Base-by-base conservation (phyloP, 2,888 invertebrate genomes). In the Torymus tubicola region DNA sequence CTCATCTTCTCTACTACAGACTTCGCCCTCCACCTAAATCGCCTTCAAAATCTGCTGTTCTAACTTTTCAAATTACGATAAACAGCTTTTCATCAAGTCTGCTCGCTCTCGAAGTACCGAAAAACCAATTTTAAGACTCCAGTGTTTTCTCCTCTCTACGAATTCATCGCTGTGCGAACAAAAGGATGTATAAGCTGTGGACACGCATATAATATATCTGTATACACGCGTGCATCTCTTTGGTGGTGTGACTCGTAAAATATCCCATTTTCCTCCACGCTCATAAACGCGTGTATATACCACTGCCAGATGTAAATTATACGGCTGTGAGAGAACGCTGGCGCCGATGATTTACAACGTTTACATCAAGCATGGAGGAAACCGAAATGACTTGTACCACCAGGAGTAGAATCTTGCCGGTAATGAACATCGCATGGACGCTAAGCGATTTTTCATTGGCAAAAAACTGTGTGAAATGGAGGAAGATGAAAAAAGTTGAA, bases 301-400 rank as follows among this genome's bases (percentile, higher is more conserved):
- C 70, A n/a, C 57, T 68, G 31, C 61, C 72, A 78, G 78, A 78
- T 80, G 80, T 78, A 78, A 82, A 82, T 82, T 83, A 81, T 78
- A 67, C 50, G 79, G 79, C 77, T 69, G 78, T 31, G 31, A 31
- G 31, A 31, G 31, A 82, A 80, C 78, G 80, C 71, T 73, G 13
- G 67, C 57, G 24, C 68, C 50, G 68, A 70, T 79, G 79, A 79
- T 79, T 79, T 79, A 79, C 79, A 31, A 18, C 64, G 58, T 42
- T 64, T 50, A 24, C 74, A 18, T 31, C 31, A 8, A 31, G 50
- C n/a, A n/a, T n/a, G 55, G 14, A 31, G 8, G 11, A 18, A 50
- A 58, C 52, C 65, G 14, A 69, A 78, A 69, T 64, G 69, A 79
- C 79, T 80, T 76, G 65, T 71, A 68, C 31, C 21, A 2, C 31